Conservation (phyloP, 2,888 invertebrate genomes). For the Dicycla oo region DNA sequence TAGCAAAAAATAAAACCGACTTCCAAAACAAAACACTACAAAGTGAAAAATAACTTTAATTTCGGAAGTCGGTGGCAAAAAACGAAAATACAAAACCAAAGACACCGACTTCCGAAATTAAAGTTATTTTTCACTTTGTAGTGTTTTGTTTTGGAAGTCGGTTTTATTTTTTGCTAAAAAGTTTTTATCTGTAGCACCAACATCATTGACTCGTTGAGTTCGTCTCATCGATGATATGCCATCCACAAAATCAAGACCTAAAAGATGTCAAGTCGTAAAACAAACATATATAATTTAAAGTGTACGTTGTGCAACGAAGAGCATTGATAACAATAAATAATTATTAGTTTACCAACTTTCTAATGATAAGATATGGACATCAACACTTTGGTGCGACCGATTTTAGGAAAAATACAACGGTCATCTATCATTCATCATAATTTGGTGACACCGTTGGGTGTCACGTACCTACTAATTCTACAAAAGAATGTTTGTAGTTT, state of each 20-base stretch:
- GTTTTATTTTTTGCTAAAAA: too few relatives aligned
- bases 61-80: too few relatives aligned
- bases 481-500: neutral
- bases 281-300: conserved; percentile 36
- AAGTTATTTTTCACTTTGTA: too few relatives aligned
- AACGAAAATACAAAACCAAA: too few relatives aligned
- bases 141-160: too few relatives aligned
- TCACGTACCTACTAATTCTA: conserved; percentile 7
- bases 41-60: too few relatives aligned
- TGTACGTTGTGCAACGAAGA: conserved; percentile 47
- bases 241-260: conserved; percentile 10
- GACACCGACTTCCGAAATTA: too few relatives aligned
- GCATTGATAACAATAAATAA: conserved; percentile 52
- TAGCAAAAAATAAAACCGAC: too few relatives aligned
- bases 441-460: conserved; percentile 10
- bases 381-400: conserved; percentile 16
- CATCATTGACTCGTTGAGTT: neutral
- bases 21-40: too few relatives aligned
- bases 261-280: conserved; percentile 9
- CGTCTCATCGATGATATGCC: neutral
- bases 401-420: conserved; percentile 44
- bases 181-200: neutral
- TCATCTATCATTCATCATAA: conserved; percentile 20
- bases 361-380: conserved; percentile 48
- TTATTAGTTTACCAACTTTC: conserved; percentile 57